phyloP scores from a whole-genome alignment of 2,888 invertebrate genomes.

The Zygogramma bicolorata region DNA sequence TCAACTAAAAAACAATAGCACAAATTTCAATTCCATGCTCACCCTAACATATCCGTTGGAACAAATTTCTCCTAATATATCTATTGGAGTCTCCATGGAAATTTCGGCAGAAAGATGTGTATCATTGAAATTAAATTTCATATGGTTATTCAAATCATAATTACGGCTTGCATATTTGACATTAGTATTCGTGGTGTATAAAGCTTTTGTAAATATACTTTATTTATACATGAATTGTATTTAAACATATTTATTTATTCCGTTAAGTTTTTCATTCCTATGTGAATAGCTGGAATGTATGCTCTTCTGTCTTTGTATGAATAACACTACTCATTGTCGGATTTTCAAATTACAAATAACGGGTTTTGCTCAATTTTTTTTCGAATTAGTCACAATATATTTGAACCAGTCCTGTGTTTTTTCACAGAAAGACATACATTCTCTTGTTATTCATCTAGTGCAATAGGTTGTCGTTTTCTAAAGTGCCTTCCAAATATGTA shows the following conservation, averaged over 20 bases:
- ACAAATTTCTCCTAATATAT: neutral
- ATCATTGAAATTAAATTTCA: no score
- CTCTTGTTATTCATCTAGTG: conserved; percentile 22
- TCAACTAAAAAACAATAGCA: no score
- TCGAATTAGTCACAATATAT: neutral
- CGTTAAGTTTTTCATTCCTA: conserved; percentile 24
- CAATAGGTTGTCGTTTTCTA: conserved; percentile 41
- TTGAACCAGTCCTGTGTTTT: neutral
- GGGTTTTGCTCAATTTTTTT: neutral
- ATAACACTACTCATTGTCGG: neutral
- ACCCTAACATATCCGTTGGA: no score
- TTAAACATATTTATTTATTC: conserved; percentile 35
- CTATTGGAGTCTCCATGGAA: no score
- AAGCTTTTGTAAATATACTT: conserved; percentile 32
- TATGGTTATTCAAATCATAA: no score
- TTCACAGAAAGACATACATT: neutral
- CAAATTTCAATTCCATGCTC: no score
- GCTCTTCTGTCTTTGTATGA: neutral
- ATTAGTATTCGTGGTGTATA: neutral
- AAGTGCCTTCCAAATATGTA: conserved; percentile 54
- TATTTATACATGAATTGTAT: conserved; percentile 30
- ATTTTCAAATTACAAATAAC: neutral
- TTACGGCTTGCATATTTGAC: conserved; percentile 2
- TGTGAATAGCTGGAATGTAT: conserved; percentile 22
- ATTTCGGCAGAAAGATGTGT: no score